Evolutionary conservation across 1,140 invertebrate species (phyloP), one percentile per base, ranked within the genome.

Genomic region (Conus ventricosus): DNA sequence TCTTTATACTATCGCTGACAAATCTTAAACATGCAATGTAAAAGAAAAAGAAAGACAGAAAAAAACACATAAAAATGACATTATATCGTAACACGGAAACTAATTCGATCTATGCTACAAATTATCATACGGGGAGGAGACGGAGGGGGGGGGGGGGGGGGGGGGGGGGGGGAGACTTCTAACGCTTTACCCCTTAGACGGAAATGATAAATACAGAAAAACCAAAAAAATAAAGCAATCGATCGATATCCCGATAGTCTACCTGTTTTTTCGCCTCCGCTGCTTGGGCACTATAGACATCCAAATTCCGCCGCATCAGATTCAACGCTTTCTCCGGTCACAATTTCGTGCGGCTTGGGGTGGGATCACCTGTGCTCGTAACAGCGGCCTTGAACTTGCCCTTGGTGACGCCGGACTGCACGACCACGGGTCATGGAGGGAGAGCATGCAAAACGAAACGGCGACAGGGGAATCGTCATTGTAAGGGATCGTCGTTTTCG

Each of bases 381-480:
- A 93, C 92, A 11, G 92, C 92, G 25, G 91, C 92, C 60, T 88
- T 90, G 89, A 91, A 93, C 57, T 88, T 90, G 25, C 17, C 11
- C 63, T 23, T 60, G 88, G 13, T 13, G 6, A 5, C 4, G 39
- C 4, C 78, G n/a, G 63, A 55, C 54, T 60, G 81, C 6, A 8
- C 51, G 57, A 76, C 7, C 27, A 25, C 23, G 80, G 27, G 25
- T 15, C 17, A 81, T 8, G 51, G 5, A 71, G 67, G 67, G 67
- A 71, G 67, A n/a, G 67, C 13, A 60, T n/a, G 7, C 71, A 76
- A n/a, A 57, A n/a, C 11, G 11, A 27, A 23, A n/a, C 27, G 10
- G 23, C 7, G 17, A 85, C 27, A 51, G 10, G 10, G 20, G 20
- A 17, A 2, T 81, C 80, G n/a, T n/a, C n/a, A n/a, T n/a, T n/a